These are phyloP conservation scores for Rynchops niger DNA, from an alignment of 2,113 vertebrate species.

Conservation along the genomic window DNA sequence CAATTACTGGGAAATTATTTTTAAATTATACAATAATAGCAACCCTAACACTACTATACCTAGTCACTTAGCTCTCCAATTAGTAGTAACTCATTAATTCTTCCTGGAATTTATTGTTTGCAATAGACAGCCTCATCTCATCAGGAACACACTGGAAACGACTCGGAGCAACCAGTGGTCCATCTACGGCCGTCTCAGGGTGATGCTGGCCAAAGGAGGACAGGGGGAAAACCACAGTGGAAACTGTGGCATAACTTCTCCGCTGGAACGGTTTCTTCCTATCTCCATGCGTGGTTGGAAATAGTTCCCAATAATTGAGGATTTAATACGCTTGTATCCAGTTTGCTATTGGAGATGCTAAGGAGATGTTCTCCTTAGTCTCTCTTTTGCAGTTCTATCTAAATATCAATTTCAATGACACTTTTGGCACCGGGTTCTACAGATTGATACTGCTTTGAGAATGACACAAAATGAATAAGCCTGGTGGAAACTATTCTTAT, in stretches of 20 bases:
- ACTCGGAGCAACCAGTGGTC: not conserved
- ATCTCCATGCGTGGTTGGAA: not conserved
- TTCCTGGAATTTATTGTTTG: slow-evolving; percentile 23
- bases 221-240: fast-evolving
- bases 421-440: not conserved
- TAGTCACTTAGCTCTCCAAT: slow-evolving; percentile 41
- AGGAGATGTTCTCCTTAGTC: not conserved
- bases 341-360: not conserved
- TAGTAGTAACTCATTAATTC: slow-evolving; percentile 38
- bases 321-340: not conserved
- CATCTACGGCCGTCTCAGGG: not conserved
- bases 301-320: not conserved
- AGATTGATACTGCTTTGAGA: not conserved
- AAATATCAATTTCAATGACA: not conserved
- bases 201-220: not conserved
- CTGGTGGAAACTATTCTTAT: not conserved
- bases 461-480: not conserved
- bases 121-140: not conserved
- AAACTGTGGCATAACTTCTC: not conserved
- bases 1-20: slow-evolving; percentile 43
- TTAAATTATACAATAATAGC: slow-evolving; percentile 27
- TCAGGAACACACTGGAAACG: not conserved
- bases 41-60: not conserved
- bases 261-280: not conserved
- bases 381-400: not conserved